phyloP scores from a whole-genome alignment of 37 sponge, comb jelly and placozoan species.

The Oopsacas minuta region DNA sequence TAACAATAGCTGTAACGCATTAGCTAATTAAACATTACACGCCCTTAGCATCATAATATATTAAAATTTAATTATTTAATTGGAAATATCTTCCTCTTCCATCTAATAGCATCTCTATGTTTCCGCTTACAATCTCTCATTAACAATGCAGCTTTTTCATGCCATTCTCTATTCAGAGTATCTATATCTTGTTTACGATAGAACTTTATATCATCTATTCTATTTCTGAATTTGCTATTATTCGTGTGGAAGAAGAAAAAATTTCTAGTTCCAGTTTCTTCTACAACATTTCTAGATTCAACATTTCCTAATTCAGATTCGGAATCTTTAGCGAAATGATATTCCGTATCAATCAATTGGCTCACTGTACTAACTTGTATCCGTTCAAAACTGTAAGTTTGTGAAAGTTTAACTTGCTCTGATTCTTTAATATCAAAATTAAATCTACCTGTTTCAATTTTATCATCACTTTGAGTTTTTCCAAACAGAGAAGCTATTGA shows the following conservation, averaged over 20 bases:
- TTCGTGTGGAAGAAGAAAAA: not conserved
- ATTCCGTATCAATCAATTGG: not conserved
- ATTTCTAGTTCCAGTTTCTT: not conserved
- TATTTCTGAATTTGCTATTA: not conserved
- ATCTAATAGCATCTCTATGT: constrained; percentile 14
- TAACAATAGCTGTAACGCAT: too few species aligned
- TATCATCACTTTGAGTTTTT: not conserved
- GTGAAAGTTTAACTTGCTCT: not conserved
- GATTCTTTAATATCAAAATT: not conserved
- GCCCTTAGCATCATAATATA: not conserved
- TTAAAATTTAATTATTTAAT: not conserved
- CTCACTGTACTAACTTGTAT: not conserved
- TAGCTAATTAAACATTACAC: too few species aligned
- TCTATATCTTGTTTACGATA: not conserved
- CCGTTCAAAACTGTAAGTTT: not conserved
- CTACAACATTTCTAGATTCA: not conserved
- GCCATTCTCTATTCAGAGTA: not conserved
- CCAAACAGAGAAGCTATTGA: not conserved
- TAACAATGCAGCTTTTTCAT: not conserved
- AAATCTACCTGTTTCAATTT: not conserved
- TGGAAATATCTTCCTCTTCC: not conserved
- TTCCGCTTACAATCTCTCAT: constrained; percentile 15
- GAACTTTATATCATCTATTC: not conserved
- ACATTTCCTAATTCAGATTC: not conserved
- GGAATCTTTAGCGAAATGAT: not conserved